phyloP scores from a whole-genome alignment of 2,888 invertebrate genomes.

The Drosophila cyrtoloma region DNA sequence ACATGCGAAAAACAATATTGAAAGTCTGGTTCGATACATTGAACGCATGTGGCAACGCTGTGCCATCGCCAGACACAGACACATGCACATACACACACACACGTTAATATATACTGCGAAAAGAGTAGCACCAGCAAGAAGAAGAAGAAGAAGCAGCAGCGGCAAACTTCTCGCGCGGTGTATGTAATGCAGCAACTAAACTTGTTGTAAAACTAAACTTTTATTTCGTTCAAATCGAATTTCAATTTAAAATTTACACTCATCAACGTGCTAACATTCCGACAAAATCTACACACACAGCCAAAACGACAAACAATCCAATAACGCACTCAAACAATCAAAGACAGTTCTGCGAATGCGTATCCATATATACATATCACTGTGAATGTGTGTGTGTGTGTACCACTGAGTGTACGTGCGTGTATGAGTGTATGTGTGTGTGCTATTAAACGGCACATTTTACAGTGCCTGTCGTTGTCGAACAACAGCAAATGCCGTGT shows the following conservation, averaged over 20 bases:
- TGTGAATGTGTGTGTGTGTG: slow-evolving; percentile 9
- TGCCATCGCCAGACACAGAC: slow-evolving; percentile 41
- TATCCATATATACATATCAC: slow-evolving; percentile 25
- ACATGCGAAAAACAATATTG: slow-evolving; percentile 29
- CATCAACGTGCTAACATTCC: slow-evolving; percentile 5
- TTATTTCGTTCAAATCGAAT: slow-evolving; percentile 10
- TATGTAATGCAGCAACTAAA: slow-evolving; percentile 53
- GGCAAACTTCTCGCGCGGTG: slow-evolving; percentile 74
- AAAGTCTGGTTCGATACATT: slow-evolving; percentile 49
- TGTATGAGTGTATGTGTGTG: slow-evolving; percentile 22
- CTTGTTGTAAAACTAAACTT: slow-evolving; percentile 25
- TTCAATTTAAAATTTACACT: neutral
- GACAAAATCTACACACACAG: neutral
- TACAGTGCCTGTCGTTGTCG: slow-evolving; percentile 28
- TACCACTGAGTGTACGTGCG: slow-evolving; percentile 9
- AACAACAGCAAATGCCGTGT: slow-evolving; percentile 33
- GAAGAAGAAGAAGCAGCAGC: slow-evolving; percentile 69
- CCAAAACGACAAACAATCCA: slow-evolving; percentile 26
- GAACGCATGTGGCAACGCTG: slow-evolving; percentile 63
- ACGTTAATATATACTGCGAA: slow-evolving; percentile 58
- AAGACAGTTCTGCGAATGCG: slow-evolving; percentile 50
- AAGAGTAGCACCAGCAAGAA: slow-evolving; percentile 58
- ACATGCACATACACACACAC: slow-evolving; percentile 36
- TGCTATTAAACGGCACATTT: slow-evolving; percentile 65
- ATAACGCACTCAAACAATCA: slow-evolving; percentile 38